Conservation (phyloP, 2,113 vertebrate species). For the Perognathus longimembris region DNA sequence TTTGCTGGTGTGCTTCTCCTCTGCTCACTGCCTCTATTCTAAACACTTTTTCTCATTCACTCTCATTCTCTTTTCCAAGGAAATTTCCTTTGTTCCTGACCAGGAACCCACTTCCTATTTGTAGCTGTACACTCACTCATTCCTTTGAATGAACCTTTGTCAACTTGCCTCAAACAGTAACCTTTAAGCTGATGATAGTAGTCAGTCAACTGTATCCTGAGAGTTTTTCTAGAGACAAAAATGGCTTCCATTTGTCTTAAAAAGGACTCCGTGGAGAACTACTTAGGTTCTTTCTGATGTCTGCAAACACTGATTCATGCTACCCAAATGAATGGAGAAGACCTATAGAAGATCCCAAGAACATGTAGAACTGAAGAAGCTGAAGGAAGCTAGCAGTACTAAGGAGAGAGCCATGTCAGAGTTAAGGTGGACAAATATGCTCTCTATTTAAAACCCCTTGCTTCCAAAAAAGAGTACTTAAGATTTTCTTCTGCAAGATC, state of each 20-base stretch:
- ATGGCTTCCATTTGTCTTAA: neutral
- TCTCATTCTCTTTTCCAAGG: neutral
- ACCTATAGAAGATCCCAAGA: neutral
- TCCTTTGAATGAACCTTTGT: conserved; percentile 1
- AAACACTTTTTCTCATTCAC: neutral
- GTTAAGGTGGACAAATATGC: neutral
- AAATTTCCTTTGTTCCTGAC: neutral
- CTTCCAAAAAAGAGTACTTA: neutral
- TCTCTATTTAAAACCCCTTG: neutral
- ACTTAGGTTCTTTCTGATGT: conserved; percentile 9
- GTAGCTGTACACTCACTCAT: neutral
- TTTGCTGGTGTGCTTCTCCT: too few relatives aligned
- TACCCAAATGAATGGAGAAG: neutral
- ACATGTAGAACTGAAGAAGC: neutral
- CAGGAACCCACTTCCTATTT: neutral
- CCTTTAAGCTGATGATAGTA: neutral
- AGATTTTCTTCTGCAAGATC: neutral
- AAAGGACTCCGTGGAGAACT: neutral
- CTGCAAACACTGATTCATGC: neutral
- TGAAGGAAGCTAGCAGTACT: neutral
- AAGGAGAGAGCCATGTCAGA: neutral
- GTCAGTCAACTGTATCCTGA: neutral
- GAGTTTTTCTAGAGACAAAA: conserved; percentile 19
- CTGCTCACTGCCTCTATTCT: neutral
- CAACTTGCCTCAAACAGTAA: conserved; percentile 2